Conservation (phyloP, 2,888 invertebrate genomes). For the Urechis unicinctus region DNA sequence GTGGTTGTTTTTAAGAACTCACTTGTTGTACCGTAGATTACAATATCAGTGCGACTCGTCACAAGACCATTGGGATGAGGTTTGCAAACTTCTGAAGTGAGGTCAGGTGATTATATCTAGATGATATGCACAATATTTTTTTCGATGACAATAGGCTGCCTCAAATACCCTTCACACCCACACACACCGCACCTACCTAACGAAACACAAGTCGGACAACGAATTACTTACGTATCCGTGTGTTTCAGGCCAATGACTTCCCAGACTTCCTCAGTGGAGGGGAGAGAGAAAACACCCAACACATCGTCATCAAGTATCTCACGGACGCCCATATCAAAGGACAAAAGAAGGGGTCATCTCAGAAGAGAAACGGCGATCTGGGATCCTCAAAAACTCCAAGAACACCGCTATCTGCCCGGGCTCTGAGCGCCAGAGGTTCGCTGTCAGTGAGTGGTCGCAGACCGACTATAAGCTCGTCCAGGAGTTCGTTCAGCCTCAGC, state of each 20-base stretch:
- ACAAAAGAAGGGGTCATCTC: background rate
- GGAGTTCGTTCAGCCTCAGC: background rate
- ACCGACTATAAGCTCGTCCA: background rate
- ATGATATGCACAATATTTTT: too few species aligned
- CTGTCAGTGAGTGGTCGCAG: background rate
- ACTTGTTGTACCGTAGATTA: too few species aligned
- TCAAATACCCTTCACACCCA: too few species aligned
- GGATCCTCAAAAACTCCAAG: background rate
- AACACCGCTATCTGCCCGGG: background rate
- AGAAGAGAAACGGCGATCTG: background rate
- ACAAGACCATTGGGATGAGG: too few species aligned
- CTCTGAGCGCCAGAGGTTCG: background rate
- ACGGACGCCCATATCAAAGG: constrained; percentile 1
- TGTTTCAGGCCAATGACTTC: constrained; percentile 41
- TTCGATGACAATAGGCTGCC: too few species aligned
- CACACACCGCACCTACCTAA: too few species aligned
- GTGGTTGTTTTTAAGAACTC: too few species aligned
- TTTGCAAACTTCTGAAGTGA: too few species aligned
- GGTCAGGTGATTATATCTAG: too few species aligned
- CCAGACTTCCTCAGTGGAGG: constrained; percentile 43
- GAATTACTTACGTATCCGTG: too few species aligned
- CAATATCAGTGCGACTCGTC: too few species aligned
- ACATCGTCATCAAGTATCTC: constrained; percentile 35
- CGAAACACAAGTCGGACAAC: too few species aligned
- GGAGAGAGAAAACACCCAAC: constrained; percentile 43